Base-by-base conservation (phyloP, 2,113 vertebrate species). In the Hiodon alosoides region DNA sequence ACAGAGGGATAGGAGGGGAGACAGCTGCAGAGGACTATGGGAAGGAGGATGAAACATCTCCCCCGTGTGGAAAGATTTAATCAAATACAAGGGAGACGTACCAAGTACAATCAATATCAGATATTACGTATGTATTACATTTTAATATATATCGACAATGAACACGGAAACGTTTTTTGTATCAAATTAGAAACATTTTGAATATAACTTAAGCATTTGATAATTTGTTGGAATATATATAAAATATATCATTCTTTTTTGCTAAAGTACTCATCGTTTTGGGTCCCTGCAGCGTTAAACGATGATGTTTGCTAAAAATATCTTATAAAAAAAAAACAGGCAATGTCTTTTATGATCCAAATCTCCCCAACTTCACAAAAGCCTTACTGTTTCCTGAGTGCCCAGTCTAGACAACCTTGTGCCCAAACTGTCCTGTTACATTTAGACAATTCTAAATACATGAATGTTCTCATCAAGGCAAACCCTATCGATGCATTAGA, bases 381-480 rank as follows among this genome's bases (percentile, higher is more conserved):
- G 70, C 70, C 70, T 71, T 71, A 71, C 70, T 71, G 17, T 11
- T 47, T 71, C 59, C 16, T 71, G 16, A 64, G 16, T 16, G 16
- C 16, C 69, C 54, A 51, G 59, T 47, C 11, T 31, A 16, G 53
- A 60, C 58, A 59, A 46, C 14, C 11, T 47, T 48, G 69, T 55
- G 17, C 55, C 31, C 58, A 47, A 50, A 48, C 13, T 10, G 31
- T 31, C 31, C 31, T 31, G 31, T 31, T 31, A 31, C 31, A 31
- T 31, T 31, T 2, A 31, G 31, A 31, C 31, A 31, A 31, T 64
- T 3, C 16, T 6, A 31, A 7, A 16, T 13, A 7, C 14, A 55
- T 50, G 46, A 71, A 60, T 50, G 11, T 47, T 59, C 9, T 47
- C 11, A 60, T 71, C 46, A n/a, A 46, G 50, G 54, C 7, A 7